Percentiles rank a stretch among this genome's conserved stretches.
phyloP scores from a whole-genome alignment of 1,140 invertebrate genomes.

The Sarcophaga peregrina region DNA sequence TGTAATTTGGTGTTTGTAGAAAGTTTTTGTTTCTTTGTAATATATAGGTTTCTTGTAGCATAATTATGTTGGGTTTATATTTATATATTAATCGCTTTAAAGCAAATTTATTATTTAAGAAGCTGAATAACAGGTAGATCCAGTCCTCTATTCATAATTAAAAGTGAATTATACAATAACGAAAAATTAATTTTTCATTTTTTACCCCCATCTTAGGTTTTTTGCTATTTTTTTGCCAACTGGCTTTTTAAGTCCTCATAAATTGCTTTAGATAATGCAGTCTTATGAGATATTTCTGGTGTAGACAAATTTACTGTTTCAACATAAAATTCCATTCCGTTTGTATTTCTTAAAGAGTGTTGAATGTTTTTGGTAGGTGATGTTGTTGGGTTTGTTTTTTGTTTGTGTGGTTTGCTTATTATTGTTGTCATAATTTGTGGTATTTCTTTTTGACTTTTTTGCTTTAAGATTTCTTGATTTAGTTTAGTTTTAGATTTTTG shows the following conservation, averaged over 20 bases:
- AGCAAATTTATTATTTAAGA: background rate
- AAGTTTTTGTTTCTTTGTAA: background rate
- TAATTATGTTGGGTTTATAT: background rate
- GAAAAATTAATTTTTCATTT: background rate
- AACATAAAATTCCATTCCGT: no score
- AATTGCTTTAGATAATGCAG: background rate
- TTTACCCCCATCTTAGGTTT: background rate
- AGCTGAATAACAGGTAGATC: background rate
- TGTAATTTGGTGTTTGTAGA: background rate
- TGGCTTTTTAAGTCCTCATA: background rate
- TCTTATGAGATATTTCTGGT: no score
- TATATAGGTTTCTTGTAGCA: conserved; percentile 3
- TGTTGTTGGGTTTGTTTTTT: background rate
- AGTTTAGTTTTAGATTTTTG: background rate
- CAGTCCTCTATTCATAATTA: background rate
- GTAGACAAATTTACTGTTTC: no score
- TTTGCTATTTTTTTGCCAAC: background rate
- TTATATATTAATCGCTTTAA: background rate
- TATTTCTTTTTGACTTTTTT: no score
- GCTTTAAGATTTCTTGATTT: background rate
- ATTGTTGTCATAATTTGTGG: no score
- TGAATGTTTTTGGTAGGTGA: no score
- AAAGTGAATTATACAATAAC: background rate
- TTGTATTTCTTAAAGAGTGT: no score
- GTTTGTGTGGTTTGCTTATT: background rate